A percentile compares a stretch with the other conserved stretches of the same genome.
phyloP scores from a whole-genome alignment of 2,888 invertebrate species.

The Cordilura impudica region DNA sequence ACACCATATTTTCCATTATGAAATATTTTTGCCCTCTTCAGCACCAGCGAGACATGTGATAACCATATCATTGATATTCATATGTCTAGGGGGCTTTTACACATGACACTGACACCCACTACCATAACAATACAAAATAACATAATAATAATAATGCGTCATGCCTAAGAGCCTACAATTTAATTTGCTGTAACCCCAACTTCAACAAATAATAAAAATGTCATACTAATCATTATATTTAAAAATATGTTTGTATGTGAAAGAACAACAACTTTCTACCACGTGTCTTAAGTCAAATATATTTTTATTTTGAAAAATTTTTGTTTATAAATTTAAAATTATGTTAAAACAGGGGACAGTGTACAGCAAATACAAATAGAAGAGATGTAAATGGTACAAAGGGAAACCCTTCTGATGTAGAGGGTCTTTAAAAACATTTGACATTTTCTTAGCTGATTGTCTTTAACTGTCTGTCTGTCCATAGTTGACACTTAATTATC shows the following conservation, averaged over 20 bases:
- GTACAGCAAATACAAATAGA: not conserved
- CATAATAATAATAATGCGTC: constrained; percentile 6
- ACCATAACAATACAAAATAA: too few species aligned
- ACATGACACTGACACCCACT: constrained; percentile 44
- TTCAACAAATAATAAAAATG: constrained; percentile 61
- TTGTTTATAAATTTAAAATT: constrained; percentile 3
- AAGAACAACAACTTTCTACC: constrained; percentile 13
- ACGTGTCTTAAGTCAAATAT: constrained; percentile 48
- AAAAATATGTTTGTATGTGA: not conserved
- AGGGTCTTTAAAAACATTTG: constrained; percentile 31
- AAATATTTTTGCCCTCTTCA: not conserved
- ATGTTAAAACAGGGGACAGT: constrained; percentile 6
- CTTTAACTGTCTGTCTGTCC: constrained; percentile 53
- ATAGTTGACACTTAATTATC: constrained; percentile 73
- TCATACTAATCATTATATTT: constrained; percentile 54
- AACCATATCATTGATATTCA: constrained; percentile 41
- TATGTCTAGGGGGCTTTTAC: constrained; percentile 26
- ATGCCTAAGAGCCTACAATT: constrained; percentile 46
- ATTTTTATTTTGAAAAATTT: constrained; percentile 16
- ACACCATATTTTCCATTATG: constrained; percentile 46
- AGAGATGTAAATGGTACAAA: not conserved
- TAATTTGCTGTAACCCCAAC: constrained; percentile 64
- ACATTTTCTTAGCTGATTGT: constrained; percentile 2
- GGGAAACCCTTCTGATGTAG: constrained; percentile 41
- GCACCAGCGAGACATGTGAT: constrained; percentile 12